A percentile compares a stretch with the other conserved stretches of the same genome.
Evolutionary conservation across 1,140 invertebrate species (phyloP).

Genomic region (Drosophila serrata): DNA sequence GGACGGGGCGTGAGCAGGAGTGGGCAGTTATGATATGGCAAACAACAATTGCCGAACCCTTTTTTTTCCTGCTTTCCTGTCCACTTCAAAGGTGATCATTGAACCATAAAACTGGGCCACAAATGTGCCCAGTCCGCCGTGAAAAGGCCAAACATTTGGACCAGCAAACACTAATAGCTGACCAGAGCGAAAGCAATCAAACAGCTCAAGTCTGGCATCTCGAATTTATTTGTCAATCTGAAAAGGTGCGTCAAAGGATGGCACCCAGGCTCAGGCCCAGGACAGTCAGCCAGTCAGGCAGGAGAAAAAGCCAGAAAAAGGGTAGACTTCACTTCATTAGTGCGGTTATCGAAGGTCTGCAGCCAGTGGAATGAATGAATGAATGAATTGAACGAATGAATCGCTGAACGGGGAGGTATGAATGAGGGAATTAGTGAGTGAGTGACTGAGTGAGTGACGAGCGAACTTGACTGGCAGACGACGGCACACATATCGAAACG

Average conservation of each 20-base stretch:
- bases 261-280: constrained; percentile 24
- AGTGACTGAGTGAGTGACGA: constrained; percentile 38
- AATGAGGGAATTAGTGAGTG: constrained; percentile 53
- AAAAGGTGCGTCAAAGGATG: constrained; percentile 74
- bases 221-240: constrained; percentile 78
- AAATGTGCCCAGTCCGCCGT: constrained; percentile 76
- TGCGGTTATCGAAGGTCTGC: constrained; percentile 79
- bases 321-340: constrained; percentile 77
- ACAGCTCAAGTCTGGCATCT: constrained; percentile 54
- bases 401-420: constrained; percentile 23
- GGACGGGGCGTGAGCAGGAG: constrained; percentile 6
- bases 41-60: constrained; percentile 63
- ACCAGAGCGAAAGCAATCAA: constrained; percentile 74
- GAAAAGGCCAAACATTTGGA: constrained; percentile 76
- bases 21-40: constrained; percentile 68
- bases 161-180: constrained; percentile 75
- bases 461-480: constrained; percentile 51
- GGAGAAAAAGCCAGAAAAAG: constrained; percentile 45
- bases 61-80: constrained; percentile 8
- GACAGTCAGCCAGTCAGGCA: neutral
- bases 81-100: constrained; percentile 61
- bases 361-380: constrained; percentile 65
- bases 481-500: constrained; percentile 76
- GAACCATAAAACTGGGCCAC: constrained; percentile 79
- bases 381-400: constrained; percentile 35